These are phyloP conservation scores for Physocephala rufipes DNA, from an alignment of 2,888 invertebrate genomes.

Conservation along the genomic window DNA sequence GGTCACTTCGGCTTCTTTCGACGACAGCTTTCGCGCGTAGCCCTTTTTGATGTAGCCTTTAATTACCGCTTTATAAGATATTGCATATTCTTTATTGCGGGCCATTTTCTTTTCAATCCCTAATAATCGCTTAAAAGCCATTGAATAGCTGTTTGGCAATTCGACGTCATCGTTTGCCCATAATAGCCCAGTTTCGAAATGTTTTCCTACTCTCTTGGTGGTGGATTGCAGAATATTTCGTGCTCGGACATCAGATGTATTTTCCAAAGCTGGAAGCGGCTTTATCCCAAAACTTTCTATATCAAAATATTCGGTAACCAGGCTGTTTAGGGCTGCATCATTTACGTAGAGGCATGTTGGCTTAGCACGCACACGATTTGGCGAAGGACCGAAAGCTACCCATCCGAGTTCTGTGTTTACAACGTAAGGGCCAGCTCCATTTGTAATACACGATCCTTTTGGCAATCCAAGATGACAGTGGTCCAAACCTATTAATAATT, in stretches of 20 bases:
- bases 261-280: slow-evolving; percentile 27
- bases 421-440: slow-evolving; percentile 32
- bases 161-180: slow-evolving; percentile 34
- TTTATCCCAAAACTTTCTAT: slow-evolving; percentile 37
- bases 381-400: slow-evolving; percentile 31
- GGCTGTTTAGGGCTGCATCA: slow-evolving; percentile 9
- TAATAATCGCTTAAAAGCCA: slow-evolving; percentile 33
- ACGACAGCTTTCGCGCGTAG: slow-evolving; percentile 28
- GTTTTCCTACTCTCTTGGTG: slow-evolving; percentile 19
- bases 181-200: slow-evolving; percentile 35
- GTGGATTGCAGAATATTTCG: slow-evolving; percentile 6
- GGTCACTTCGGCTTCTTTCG: not conserved
- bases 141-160: slow-evolving; percentile 30
- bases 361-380: not conserved
- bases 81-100: slow-evolving; percentile 24
- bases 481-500: slow-evolving; percentile 35
- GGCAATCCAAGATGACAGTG: slow-evolving; percentile 39
- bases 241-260: slow-evolving; percentile 11
- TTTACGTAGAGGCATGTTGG: slow-evolving; percentile 23
- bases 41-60: slow-evolving; percentile 15
- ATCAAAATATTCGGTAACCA: slow-evolving; percentile 5
- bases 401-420: slow-evolving; percentile 38
- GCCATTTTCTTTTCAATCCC: slow-evolving; percentile 31
- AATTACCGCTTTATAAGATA: slow-evolving; percentile 25
- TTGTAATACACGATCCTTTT: slow-evolving; percentile 20